These are phyloP conservation scores for Zeugodacus cucurbitae DNA, from an alignment of 1,140 invertebrate genomes.

Conservation along the genomic window DNA sequence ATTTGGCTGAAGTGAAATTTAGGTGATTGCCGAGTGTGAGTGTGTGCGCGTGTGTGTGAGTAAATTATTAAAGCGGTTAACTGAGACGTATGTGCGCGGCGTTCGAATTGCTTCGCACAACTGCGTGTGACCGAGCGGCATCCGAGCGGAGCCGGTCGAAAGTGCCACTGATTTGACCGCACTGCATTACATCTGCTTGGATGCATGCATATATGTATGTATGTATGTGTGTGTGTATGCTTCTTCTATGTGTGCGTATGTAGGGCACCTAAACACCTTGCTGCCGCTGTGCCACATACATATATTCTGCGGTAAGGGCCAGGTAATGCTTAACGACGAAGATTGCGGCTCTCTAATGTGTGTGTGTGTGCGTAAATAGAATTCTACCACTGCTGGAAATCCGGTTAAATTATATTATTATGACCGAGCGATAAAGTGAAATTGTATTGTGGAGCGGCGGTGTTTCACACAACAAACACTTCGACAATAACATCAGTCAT, in stretches of 20 bases:
- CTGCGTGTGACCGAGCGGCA: not conserved
- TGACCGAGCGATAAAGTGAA: not conserved
- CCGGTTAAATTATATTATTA: not conserved
- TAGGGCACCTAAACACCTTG: not conserved
- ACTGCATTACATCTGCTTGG: not conserved
- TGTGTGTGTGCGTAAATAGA: too few species aligned
- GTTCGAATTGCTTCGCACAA: not conserved
- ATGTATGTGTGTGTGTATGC: too few species aligned
- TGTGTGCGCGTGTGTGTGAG: not conserved
- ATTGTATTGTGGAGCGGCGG: not conserved
- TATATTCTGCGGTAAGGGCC: not conserved
- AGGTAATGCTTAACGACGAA: not conserved
- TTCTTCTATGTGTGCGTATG: not conserved
- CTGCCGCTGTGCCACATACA: too few species aligned
- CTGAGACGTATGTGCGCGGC: not conserved
- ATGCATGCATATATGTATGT: not conserved
- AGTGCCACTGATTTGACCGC: not conserved
- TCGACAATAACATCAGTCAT: not conserved
- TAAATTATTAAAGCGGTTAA: not conserved
- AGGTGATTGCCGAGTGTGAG: not conserved
- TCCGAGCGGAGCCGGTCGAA: not conserved
- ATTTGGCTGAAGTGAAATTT: not conserved
- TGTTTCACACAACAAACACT: too few species aligned
- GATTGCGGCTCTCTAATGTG: not conserved
- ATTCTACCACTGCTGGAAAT: not conserved